These are phyloP conservation scores for Ranitomeya variabilis DNA, from an alignment of 2,113 vertebrate genomes.

Conservation along the genomic window DNA sequence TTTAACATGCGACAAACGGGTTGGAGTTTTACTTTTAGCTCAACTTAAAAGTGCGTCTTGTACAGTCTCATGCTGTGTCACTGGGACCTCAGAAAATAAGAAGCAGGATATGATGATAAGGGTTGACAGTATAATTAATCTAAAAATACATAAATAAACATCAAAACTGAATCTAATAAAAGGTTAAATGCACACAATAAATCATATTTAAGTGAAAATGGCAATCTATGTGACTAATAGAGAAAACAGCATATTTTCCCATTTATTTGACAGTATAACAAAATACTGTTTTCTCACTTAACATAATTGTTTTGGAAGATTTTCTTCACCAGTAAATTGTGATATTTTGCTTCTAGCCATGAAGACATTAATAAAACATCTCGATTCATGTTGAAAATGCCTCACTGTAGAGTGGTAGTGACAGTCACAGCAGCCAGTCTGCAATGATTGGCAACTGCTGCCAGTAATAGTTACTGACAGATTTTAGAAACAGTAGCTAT, in stretches of 20 bases:
- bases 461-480: not conserved
- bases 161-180: too few species aligned
- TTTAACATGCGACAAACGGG: too few species aligned
- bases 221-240: not conserved
- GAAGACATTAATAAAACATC: conserved; percentile 18
- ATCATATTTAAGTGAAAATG: too few species aligned
- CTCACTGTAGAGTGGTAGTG: not conserved
- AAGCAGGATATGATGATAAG: too few species aligned
- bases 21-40: too few species aligned
- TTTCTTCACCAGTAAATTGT: conserved; percentile 11
- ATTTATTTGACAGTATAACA: not conserved
- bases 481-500: not conserved
- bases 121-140: too few species aligned
- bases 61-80: too few species aligned
- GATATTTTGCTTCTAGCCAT: conserved; percentile 17
- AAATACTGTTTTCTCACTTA: not conserved
- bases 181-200: too few species aligned
- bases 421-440: not conserved
- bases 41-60: too few species aligned
- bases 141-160: too few species aligned
- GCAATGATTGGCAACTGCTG: not conserved
- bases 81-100: too few species aligned
- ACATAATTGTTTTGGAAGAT: conserved; percentile 11
- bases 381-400: not conserved
- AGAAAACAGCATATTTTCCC: not conserved